phyloP scores from a whole-genome alignment of 2,888 invertebrate species.

The Cephus nigrinus region DNA sequence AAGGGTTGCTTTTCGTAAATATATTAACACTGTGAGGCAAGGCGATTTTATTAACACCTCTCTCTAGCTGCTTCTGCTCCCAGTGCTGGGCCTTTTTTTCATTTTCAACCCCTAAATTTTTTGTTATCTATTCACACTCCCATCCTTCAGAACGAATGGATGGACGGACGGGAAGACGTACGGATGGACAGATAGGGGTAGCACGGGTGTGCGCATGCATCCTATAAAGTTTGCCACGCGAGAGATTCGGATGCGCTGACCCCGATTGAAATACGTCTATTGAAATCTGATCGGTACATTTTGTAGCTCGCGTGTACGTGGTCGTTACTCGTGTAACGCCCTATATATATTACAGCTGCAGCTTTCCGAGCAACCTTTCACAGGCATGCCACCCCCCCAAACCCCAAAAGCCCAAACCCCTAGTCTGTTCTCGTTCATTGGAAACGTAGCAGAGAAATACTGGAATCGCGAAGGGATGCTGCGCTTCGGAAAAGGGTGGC shows the following conservation, averaged over 20 bases:
- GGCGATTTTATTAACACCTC: not conserved
- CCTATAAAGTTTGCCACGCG: slow-evolving; percentile 13
- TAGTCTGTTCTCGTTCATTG: not conserved
- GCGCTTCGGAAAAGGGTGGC: not conserved
- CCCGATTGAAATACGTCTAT: slow-evolving; percentile 41
- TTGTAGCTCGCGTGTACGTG: slow-evolving; percentile 14
- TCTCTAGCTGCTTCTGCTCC: not conserved
- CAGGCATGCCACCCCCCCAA: not conserved
- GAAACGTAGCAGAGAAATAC: not conserved
- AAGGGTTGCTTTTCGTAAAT: not conserved
- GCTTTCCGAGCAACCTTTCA: not conserved
- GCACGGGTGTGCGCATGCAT: not conserved
- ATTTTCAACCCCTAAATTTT: not conserved
- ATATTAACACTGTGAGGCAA: not conserved
- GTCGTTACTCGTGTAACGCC: not conserved
- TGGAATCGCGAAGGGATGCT: not conserved
- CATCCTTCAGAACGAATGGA: too few relatives aligned
- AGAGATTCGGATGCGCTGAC: slow-evolving; percentile 42
- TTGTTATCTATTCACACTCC: not conserved
- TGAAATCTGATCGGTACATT: slow-evolving; percentile 45
- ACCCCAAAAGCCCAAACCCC: not conserved
- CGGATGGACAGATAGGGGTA: not conserved
- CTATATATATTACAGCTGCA: not conserved
- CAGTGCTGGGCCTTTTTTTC: not conserved
- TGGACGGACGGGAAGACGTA: too few relatives aligned